Evolutionary conservation across 2,113 vertebrate genomes (phyloP).

Genomic region (Okapia johnstoni): DNA sequence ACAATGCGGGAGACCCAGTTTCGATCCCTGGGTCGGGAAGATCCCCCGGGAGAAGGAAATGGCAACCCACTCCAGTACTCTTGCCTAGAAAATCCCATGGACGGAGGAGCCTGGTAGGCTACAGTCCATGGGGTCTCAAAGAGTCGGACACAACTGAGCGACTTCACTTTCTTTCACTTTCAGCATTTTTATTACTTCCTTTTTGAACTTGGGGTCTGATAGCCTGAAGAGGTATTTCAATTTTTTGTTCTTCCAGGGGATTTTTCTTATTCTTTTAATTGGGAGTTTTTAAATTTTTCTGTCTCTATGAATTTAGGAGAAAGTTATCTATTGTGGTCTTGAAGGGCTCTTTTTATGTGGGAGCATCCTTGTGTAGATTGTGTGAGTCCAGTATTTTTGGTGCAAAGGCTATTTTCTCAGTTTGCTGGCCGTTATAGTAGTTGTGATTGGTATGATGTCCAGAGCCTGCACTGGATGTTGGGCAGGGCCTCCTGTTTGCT

Average conservation of each 20-base stretch:
- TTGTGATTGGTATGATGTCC: not conserved
- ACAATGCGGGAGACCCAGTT: accelerated
- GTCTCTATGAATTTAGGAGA: not conserved
- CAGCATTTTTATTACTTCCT: not conserved
- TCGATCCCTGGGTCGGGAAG: accelerated
- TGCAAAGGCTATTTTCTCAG: not conserved
- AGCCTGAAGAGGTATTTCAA: not conserved
- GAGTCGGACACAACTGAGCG: accelerated
- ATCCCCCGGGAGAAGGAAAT: not conserved
- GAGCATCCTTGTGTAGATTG: not conserved
- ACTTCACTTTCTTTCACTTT: not conserved
- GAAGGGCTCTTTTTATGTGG: not conserved
- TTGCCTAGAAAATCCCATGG: not conserved
- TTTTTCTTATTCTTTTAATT: not conserved
- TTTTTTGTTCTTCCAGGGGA: not conserved
- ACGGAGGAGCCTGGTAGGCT: not conserved
- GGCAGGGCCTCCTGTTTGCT: not conserved
- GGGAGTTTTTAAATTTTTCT: not conserved
- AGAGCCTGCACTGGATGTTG: not conserved
- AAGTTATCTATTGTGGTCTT: not conserved
- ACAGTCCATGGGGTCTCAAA: not conserved
- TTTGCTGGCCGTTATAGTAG: not conserved
- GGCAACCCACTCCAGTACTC: not conserved
- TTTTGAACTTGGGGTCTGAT: not conserved
- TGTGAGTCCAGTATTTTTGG: not conserved